phyloP scores from a whole-genome alignment of 2,888 invertebrate species.

The Amiota communis region DNA sequence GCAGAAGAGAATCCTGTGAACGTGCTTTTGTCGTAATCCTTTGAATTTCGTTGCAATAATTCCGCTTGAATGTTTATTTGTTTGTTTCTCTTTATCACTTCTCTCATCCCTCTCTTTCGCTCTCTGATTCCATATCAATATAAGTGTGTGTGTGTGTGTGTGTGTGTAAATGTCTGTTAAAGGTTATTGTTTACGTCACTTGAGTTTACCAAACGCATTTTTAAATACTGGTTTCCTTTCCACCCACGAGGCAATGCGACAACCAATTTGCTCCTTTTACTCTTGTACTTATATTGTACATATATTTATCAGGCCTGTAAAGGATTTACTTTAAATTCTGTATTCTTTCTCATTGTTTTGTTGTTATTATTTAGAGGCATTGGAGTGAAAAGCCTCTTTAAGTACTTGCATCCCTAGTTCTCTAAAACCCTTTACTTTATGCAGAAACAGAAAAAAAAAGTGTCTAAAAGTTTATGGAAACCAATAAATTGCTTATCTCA shows the following conservation, averaged over 20 bases:
- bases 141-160: slow-evolving; percentile 40
- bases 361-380: too few relatives aligned
- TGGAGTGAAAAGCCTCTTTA: too few relatives aligned
- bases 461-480: neutral
- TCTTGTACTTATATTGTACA: too few relatives aligned
- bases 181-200: slow-evolving; percentile 65
- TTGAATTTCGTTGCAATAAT: slow-evolving; percentile 67
- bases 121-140: slow-evolving; percentile 18
- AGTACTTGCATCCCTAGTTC: too few relatives aligned
- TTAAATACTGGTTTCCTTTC: slow-evolving; percentile 45
- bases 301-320: too few relatives aligned
- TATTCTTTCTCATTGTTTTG: too few relatives aligned
- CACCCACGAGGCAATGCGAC: neutral
- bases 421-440: too few relatives aligned
- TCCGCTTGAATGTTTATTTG: slow-evolving; percentile 67
- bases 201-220: slow-evolving; percentile 44
- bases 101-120: slow-evolving; percentile 30
- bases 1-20: slow-evolving; percentile 58
- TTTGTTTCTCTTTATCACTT: slow-evolving; percentile 17
- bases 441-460: too few relatives aligned
- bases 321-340: too few relatives aligned
- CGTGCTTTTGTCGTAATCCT: slow-evolving; percentile 67
- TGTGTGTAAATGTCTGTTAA: slow-evolving; percentile 25
- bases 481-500: slow-evolving; percentile 10
- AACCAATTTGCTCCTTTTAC: neutral